Base-by-base conservation (phyloP, 2,888 invertebrate genomes). In the Sinelater perroti region DNA sequence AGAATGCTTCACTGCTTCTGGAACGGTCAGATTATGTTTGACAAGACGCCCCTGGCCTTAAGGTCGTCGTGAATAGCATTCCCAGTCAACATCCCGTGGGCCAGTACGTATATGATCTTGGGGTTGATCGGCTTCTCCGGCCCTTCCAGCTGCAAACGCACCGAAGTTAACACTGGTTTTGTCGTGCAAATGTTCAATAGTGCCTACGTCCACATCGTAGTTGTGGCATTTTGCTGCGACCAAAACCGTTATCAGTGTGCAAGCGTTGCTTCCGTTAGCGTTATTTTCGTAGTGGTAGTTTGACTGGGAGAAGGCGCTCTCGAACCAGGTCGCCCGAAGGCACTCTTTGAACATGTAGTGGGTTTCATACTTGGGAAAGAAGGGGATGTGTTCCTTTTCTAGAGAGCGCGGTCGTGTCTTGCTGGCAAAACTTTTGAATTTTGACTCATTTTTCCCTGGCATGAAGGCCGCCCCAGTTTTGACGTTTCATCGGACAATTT, bases 231-330 rank as follows among this genome's bases (percentile, higher is more conserved):
- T 79, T 44, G 79, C 74, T 18, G 85, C 85, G 56, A 84, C 75
- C 44, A 86, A 75, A 14, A 85, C 72, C 28, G 83, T 84, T 64
- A 86, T 86, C 47, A 86, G 72, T 1, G 86, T 86, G 63, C 86
- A 86, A 4, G 86, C 86, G 72, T 85, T 82, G 64, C 85, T 85
- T 46, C 81, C 84, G 73, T 71, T 78, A 47, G 73, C 70, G 5
- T 56, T 65, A 54, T 78, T 76, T 65, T 76, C 76, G 53, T 78
- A 75, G 55, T 81, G 85, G 70, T 82, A 86, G 45, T 80, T 79
- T 35, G 83, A 83, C 72, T 86, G 86, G 1, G 83, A 82, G 69
- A 86, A 86, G 65, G 81, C 78, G 20, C 77, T 71, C 46, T 83
- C 80, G 65, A 84, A 86, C 85, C 85, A 86, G 36, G 71, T 72